Percentiles rank a stretch among this genome's conserved stretches.
Conservation (phyloP, 2,888 invertebrate genomes). For the Drosophila birchii region DNA sequence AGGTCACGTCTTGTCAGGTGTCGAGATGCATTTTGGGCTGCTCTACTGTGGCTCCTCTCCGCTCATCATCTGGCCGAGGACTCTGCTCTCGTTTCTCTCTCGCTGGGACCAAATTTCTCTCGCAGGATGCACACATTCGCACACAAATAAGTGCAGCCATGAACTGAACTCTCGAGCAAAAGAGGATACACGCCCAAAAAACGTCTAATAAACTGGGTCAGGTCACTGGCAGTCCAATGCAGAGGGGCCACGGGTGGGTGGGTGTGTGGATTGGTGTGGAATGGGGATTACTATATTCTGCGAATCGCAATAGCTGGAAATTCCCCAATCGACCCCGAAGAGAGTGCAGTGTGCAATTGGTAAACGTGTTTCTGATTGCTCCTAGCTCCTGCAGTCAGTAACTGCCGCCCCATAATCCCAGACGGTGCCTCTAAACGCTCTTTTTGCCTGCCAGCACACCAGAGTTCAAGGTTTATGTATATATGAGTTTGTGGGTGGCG, state of each 20-base stretch:
- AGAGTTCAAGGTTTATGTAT: constrained; percentile 75
- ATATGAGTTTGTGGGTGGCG: constrained; percentile 32
- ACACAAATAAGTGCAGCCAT: constrained; percentile 65
- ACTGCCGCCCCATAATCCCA: constrained; percentile 20
- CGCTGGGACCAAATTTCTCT: constrained; percentile 16
- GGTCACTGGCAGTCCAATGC: constrained; percentile 58
- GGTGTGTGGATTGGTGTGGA: background rate
- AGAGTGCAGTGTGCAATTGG: constrained; percentile 52
- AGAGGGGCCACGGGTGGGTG: background rate
- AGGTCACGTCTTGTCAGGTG: constrained; percentile 50
- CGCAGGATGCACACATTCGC: constrained; percentile 14
- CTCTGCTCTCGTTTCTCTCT: constrained; percentile 27
- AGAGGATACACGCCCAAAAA: constrained; percentile 78
- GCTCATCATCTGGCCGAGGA: background rate
- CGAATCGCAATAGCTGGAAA: constrained; percentile 64
- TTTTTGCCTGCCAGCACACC: constrained; percentile 38
- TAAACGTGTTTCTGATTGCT: constrained; percentile 67
- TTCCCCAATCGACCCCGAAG: constrained; percentile 65
- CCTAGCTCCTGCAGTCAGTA: constrained; percentile 12
- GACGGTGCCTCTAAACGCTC: constrained; percentile 32
- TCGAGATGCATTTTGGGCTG: constrained; percentile 23
- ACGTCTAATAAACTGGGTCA: constrained; percentile 73
- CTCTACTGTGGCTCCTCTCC: constrained; percentile 10
- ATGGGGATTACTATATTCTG: constrained; percentile 33
- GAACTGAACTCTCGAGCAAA: constrained; percentile 70